Conservation (phyloP, 2,113 vertebrate genomes). For the Paramormyrops kingsleyae region DNA sequence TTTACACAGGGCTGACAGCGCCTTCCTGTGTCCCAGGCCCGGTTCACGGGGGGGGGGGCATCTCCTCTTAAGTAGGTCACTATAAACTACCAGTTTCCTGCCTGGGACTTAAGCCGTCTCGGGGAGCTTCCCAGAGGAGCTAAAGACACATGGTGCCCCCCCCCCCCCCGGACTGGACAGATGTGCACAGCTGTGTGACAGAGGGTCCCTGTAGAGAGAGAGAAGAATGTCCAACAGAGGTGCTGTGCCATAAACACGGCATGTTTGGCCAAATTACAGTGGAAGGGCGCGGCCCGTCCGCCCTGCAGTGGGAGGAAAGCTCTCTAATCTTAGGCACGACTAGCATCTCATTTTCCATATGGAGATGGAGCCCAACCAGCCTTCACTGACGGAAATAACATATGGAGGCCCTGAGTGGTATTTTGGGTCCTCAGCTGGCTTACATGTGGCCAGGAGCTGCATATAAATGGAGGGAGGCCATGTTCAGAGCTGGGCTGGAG, state of each 20-base stretch:
- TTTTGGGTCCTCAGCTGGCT: not conserved
- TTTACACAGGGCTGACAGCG: constrained; percentile 64
- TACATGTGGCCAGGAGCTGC: not conserved
- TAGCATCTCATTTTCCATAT: constrained; percentile 46
- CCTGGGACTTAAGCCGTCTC: constrained; percentile 50
- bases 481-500: not conserved
- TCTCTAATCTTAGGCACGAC: constrained; percentile 62
- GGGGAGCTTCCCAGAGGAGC: constrained; percentile 51
- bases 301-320: constrained; percentile 37
- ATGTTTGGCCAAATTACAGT: constrained; percentile 74
- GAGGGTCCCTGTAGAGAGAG: constrained; percentile 59
- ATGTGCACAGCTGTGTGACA: constrained; percentile 39
- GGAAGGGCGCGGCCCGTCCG: constrained; percentile 33
- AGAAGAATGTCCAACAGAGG: constrained; percentile 69
- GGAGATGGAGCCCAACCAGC: constrained; percentile 47
- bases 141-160: constrained; percentile 54
- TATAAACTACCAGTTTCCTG: constrained; percentile 67
- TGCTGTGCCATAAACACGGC: constrained; percentile 69
- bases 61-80: constrained; percentile 57
- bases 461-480: not conserved
- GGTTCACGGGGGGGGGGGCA: constrained; percentile 33
- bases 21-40: constrained; percentile 60
- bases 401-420: not conserved
- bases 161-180: constrained; percentile 46
- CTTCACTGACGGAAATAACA: constrained; percentile 47